Evolutionary conservation across 1,140 invertebrate genomes (phyloP).

Genomic region (Pissodes strobi): DNA sequence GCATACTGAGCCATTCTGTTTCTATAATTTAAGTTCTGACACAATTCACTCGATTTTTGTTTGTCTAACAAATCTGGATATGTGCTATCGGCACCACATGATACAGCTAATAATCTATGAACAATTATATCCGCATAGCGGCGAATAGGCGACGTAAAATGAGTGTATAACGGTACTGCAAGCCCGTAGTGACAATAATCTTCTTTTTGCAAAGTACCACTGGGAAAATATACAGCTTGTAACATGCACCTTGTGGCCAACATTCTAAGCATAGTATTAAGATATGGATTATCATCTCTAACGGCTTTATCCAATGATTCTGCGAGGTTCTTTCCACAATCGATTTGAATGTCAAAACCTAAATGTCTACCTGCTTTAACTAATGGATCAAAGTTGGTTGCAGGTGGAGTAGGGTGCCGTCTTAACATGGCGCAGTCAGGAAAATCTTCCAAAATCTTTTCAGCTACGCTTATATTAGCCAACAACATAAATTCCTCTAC

Average conservation of each 20-base stretch:
- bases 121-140: constrained; percentile 96
- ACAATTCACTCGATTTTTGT: constrained; percentile 69
- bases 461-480: constrained; percentile 90
- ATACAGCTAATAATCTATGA: constrained; percentile 81
- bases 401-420: constrained; percentile 85
- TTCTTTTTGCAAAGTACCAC: constrained; percentile 78
- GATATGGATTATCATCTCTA: constrained; percentile 78
- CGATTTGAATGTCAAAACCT: constrained; percentile 74
- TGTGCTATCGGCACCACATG: constrained; percentile 83
- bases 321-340: constrained; percentile 76
- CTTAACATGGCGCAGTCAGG: constrained; percentile 91
- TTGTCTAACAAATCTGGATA: constrained; percentile 89
- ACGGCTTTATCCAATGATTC: constrained; percentile 80
- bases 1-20: constrained; percentile 98
- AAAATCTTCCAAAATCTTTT: constrained; percentile 81
- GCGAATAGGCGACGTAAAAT: constrained; percentile 96
- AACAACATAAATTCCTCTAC: constrained; percentile 98
- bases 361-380: constrained; percentile 79
- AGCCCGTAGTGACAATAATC: constrained; percentile 92
- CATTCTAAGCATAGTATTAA: constrained; percentile 93
- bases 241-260: constrained; percentile 98
- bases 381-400: constrained; percentile 85
- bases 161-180: constrained; percentile 91
- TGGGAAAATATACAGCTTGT: constrained; percentile 97
- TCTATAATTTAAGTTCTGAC: constrained; percentile 91